Conservation (phyloP, 2,797 vertebrate genomes). For the Gouania willdenowi region DNA sequence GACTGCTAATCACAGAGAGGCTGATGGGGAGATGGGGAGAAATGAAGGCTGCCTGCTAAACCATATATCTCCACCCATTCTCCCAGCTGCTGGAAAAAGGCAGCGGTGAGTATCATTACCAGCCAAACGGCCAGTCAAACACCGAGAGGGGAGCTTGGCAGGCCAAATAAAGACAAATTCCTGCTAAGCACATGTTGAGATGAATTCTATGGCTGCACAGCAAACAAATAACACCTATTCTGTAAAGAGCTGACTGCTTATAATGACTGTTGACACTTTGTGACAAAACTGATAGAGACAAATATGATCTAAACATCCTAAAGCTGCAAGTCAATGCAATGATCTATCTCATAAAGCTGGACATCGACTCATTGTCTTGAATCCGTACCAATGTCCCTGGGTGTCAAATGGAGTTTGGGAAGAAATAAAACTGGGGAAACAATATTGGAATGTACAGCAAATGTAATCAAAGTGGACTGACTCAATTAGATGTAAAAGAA, state of each 20-base stretch:
- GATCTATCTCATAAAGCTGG: slow-evolving; percentile 21
- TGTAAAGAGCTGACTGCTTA: slow-evolving; percentile 60
- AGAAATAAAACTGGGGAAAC: slow-evolving; percentile 30
- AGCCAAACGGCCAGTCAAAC: slow-evolving; percentile 35
- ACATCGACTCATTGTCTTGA: slow-evolving; percentile 18
- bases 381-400: slow-evolving; percentile 5
- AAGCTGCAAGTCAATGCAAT: slow-evolving; percentile 24
- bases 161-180: slow-evolving; percentile 55
- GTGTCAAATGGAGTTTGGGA: slow-evolving; percentile 31
- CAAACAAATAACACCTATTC: slow-evolving; percentile 53
- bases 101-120: slow-evolving; percentile 29
- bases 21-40: slow-evolving; percentile 30
- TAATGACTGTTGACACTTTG: slow-evolving; percentile 61
- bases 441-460: slow-evolving; percentile 11
- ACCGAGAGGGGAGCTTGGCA: slow-evolving; percentile 24
- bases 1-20: slow-evolving; percentile 60
- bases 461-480: slow-evolving; percentile 52
- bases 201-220: slow-evolving; percentile 31
- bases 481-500: slow-evolving; percentile 42
- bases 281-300: slow-evolving; percentile 49
- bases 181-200: slow-evolving; percentile 46
- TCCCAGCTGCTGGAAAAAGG: slow-evolving; percentile 32
- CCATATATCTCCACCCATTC: slow-evolving; percentile 22
- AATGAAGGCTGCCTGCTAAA: slow-evolving; percentile 19
- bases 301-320: slow-evolving; percentile 43